These are phyloP conservation scores for Hydroisotoma schaefferi DNA, from an alignment of 2,888 invertebrate genomes.

Conservation along the genomic window DNA sequence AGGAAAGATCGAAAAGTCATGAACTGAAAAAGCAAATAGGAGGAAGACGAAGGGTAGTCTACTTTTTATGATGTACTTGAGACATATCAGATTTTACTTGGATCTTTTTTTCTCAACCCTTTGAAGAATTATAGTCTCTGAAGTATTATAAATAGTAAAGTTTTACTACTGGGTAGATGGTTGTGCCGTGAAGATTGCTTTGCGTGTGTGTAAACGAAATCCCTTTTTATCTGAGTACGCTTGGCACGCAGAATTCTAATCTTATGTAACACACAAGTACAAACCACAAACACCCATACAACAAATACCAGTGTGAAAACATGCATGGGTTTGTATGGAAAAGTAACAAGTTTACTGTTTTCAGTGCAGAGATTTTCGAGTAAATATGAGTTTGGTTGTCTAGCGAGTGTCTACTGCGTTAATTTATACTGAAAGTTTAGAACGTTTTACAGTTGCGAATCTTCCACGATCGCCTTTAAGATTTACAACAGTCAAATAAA, in stretches of 20 bases:
- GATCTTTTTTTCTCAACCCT: background rate
- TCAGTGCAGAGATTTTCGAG: too few relatives aligned
- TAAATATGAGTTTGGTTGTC: too few relatives aligned
- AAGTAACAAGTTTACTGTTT: too few relatives aligned
- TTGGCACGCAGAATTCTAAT: background rate
- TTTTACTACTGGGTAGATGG: constrained; percentile 3
- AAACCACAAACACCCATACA: constrained; percentile 3
- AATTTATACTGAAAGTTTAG: too few relatives aligned
- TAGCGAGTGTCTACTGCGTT: too few relatives aligned
- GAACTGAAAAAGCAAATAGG: background rate
- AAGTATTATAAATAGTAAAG: background rate
- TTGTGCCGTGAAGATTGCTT: too few relatives aligned
- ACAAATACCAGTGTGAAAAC: constrained; percentile 2
- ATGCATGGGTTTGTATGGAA: background rate
- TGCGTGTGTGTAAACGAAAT: background rate
- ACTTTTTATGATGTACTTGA: constrained; percentile 6
- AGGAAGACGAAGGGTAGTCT: background rate
- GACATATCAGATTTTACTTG: constrained; percentile 5
- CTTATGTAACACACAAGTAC: background rate
- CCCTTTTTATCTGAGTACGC: background rate
- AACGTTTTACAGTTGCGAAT: too few relatives aligned
- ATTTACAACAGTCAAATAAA: too few relatives aligned
- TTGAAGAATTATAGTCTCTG: background rate
- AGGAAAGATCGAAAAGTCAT: too few relatives aligned
- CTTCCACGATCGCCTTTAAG: too few relatives aligned